Base-by-base conservation (phyloP, 2,113 vertebrate species). In the Hoplias malabaricus region DNA sequence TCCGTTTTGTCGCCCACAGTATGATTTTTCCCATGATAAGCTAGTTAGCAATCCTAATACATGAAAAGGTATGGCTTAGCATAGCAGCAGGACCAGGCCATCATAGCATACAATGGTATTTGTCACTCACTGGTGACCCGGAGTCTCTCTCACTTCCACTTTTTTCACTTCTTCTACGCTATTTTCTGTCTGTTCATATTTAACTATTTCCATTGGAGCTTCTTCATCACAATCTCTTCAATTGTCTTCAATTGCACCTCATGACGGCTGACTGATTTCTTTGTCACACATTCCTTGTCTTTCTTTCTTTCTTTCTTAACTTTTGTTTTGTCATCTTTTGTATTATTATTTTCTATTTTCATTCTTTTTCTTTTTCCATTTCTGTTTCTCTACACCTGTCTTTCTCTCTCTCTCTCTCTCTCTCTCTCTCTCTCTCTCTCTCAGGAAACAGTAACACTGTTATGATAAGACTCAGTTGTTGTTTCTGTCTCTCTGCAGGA, bases 1-100 rank as follows among this genome's bases (percentile, higher is more conserved):
- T 79, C 42, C 53, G 31, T 69, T 66, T 73, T 73, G 57, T 66
- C 16, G 48, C 36, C 61, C 73, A 54, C 57, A 61, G 53, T 54
- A 36, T 73, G 36, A 69, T 73, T 80, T 71, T 73, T 73, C 69
- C 69, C 79, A 83, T 59, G 59, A 83, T 80, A 69, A 76, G 78
- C 75, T 72, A 77, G 80, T 62, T 73, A 53, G 33, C 50, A 68
- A 77, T 77, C 43, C 53, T 61, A 74, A 80, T 71, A 33, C 68
- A 62, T 73, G 62, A 80, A 83, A 75, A 83, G 81, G 76, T 72
- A 63, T 76, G 56, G 61, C 57, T 34, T 61, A 75, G 66, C 40
- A 59, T 27, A 61, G 57, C 63, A 65, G 27, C 63, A 65, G 25
- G 65, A 75, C 57, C 53, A 50, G 79, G 57, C 61, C 57, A 48